Evolutionary conservation across 2,888 invertebrate species (phyloP).

Genomic region (Pasiphila rectangulata): DNA sequence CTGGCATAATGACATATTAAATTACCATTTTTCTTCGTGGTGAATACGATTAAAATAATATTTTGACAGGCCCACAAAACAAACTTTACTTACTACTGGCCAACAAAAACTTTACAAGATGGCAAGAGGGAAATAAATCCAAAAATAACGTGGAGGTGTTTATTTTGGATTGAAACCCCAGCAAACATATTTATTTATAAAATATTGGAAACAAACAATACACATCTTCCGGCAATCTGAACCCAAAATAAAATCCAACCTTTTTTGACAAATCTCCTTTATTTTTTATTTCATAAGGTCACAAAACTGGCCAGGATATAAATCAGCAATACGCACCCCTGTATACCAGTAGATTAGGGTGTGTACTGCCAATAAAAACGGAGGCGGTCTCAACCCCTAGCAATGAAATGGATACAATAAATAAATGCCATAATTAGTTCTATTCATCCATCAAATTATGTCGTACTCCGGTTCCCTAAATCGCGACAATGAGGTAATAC

Average conservation of each 20-base stretch:
- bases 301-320: slow-evolving; percentile 50
- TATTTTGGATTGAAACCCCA: slow-evolving; percentile 23
- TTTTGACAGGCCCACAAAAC: too few relatives aligned
- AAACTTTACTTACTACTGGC: neutral
- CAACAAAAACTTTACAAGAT: neutral
- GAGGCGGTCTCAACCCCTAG: slow-evolving; percentile 50
- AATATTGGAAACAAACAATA: slow-evolving; percentile 37
- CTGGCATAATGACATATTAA: neutral
- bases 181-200: slow-evolving; percentile 37
- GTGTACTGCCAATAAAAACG: slow-evolving; percentile 61
- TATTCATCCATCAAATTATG: slow-evolving; percentile 74
- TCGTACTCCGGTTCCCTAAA: slow-evolving; percentile 48
- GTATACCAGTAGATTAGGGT: slow-evolving; percentile 50
- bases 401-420: slow-evolving; percentile 74
- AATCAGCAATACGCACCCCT: slow-evolving; percentile 59
- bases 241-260: slow-evolving; percentile 31
- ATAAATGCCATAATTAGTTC: slow-evolving; percentile 73
- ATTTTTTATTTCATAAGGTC: slow-evolving; percentile 32
- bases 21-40: neutral
- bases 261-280: slow-evolving; percentile 36
- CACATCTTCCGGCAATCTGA: slow-evolving; percentile 50
- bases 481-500: slow-evolving; percentile 48
- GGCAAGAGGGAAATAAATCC: neutral
- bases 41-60: neutral
- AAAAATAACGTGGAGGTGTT: neutral